phyloP scores from a whole-genome alignment of 1,140 invertebrate genomes.

The Atta colombica region DNA sequence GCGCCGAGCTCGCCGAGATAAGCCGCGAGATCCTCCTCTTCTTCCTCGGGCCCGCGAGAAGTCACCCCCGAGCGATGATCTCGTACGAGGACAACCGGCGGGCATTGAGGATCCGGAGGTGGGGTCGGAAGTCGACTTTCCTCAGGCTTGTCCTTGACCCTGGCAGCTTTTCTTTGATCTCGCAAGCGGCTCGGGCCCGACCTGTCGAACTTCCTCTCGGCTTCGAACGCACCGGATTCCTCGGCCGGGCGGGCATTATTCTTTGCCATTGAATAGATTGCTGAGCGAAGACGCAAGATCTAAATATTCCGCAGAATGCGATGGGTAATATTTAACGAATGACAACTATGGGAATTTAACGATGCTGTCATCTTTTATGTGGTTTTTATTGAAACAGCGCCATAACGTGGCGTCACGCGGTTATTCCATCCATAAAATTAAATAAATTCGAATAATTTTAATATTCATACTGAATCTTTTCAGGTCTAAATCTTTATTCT shows the following conservation, averaged over 20 bases:
- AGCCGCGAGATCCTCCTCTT: slow-evolving; percentile 71
- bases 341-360: neutral
- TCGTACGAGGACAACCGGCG: neutral
- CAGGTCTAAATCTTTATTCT: neutral
- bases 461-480: neutral
- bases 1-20: slow-evolving; percentile 58
- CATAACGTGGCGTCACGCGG: neutral
- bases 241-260: slow-evolving; percentile 12
- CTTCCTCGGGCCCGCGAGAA: slow-evolving; percentile 35
- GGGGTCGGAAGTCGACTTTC: slow-evolving; percentile 75
- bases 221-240: slow-evolving; percentile 20
- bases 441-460: neutral
- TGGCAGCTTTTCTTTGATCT: slow-evolving; percentile 41
- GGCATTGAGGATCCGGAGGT: slow-evolving; percentile 74
- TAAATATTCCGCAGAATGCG: neutral
- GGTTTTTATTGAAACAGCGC: neutral
- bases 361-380: slow-evolving; percentile 54
- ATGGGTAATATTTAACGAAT: slow-evolving; percentile 11
- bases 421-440: slow-evolving; percentile 10
- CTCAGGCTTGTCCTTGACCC: slow-evolving; percentile 59
- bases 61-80: neutral
- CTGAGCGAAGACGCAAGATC: neutral
- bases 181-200: neutral
- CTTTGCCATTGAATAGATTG: slow-evolving; percentile 58
- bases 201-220: slow-evolving; percentile 51